phyloP scores from a whole-genome alignment of 2,797 vertebrate species.

The Chloroceryle amazona region DNA sequence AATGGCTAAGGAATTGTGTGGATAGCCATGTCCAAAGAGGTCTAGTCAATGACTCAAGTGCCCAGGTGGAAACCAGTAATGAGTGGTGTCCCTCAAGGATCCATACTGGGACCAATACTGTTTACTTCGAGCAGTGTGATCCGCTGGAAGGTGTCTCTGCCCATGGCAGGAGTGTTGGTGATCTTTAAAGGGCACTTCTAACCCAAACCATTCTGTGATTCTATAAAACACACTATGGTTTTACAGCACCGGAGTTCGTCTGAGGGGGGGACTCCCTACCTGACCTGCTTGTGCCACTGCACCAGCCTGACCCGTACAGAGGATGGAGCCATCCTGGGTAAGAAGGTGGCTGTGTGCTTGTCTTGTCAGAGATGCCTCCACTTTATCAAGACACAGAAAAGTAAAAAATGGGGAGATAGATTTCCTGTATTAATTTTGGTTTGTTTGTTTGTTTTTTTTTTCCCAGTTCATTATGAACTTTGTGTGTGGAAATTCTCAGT shows the following conservation, averaged over 20 bases:
- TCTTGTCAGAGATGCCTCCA: not conserved
- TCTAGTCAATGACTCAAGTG: not conserved
- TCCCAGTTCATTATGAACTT: not conserved
- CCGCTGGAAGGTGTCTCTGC: not conserved
- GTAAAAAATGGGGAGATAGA: not conserved
- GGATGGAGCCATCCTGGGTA: not conserved
- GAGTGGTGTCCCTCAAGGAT: not conserved
- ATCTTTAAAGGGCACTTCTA: not conserved
- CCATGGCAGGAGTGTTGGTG: not conserved
- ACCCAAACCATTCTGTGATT: not conserved
- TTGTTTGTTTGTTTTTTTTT: not conserved
- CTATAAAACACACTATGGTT: not conserved
- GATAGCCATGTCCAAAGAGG: not conserved
- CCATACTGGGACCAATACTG: fast-evolving
- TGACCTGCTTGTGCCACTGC: not conserved
- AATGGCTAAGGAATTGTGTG: not conserved
- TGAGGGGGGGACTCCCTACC: not conserved
- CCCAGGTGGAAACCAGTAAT: not conserved
- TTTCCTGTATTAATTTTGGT: not conserved
- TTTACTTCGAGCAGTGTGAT: not conserved
- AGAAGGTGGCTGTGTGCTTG: not conserved
- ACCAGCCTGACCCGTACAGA: not conserved
- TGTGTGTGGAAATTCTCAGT: not conserved
- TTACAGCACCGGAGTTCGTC: not conserved
- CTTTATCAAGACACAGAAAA: not conserved